Evolutionary conservation across 2,797 vertebrate species (phyloP), one percentile per base, ranked within the genome.

Genomic region (Valencia hispanica): DNA sequence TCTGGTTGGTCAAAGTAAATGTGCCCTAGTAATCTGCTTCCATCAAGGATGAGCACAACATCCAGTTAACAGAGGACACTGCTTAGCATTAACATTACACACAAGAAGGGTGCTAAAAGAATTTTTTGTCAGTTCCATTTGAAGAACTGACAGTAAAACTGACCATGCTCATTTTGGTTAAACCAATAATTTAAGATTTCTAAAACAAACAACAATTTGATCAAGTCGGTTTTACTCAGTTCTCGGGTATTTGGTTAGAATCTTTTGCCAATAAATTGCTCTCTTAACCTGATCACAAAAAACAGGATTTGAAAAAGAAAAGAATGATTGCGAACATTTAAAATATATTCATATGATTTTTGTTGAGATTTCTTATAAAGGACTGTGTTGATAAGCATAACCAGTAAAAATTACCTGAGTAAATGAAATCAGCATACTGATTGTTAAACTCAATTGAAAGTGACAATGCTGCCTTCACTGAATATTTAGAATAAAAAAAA

Each of bases 11-110:
- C 45, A 41, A 48, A 73, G 50, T 53, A 27, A 74, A 36, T 57
- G 45, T 57, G 63, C 47, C 66, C 8, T 4, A 2, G 39, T 72
- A 74, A 76, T 77, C 61, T 78, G 74, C 70, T 82, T 82, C 68
- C 43, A 12, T 72, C 74, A 73, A 74, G 14, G 45, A 68, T 72
- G 82, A 83, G 61, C 45, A 55, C 25, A 3, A 51, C 50, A 48
- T 88, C 72, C 17, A 76, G 74, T 77, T 81, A 50, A 72, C 74
- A 84, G 74, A 79, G 81, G 79, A 81, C 87, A 77, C 34, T 15
- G 48, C 71, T 82, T 43, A 34, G 27, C 61, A 47, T 77, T 84
- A 45, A 75, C 74, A 70, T 72, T 39, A 20, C 30, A 68, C 68
- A 66, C 39, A 50, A 5, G 17, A 34, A 63, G 32, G 32, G 17